These are phyloP conservation scores for Danio albolineatus DNA, from an alignment of 2,797 vertebrate species.

Conservation along the genomic window DNA sequence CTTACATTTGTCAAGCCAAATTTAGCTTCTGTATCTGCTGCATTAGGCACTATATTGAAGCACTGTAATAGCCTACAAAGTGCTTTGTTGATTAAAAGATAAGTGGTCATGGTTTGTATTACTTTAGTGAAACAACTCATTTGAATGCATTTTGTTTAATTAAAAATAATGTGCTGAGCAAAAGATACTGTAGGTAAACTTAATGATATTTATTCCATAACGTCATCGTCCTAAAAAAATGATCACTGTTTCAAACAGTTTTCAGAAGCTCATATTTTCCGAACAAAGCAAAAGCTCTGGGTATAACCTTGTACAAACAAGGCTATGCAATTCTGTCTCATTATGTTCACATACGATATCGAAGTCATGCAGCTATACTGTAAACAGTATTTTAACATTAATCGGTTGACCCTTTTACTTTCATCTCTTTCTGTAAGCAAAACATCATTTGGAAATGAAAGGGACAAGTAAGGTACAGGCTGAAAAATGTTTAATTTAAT, in stretches of 20 bases:
- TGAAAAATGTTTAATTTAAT: background rate
- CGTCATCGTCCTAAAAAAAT: no score
- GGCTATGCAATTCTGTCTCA: background rate
- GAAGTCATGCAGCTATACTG: no score
- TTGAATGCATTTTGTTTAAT: background rate
- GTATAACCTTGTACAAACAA: background rate
- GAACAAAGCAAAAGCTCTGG: background rate
- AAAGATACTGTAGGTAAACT: no score
- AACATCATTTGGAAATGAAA: background rate
- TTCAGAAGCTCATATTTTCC: background rate
- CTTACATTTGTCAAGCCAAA: conserved; percentile 32
- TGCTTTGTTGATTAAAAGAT: conserved; percentile 22
- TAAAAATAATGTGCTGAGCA: background rate
- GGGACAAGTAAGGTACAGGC: background rate
- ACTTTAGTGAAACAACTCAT: background rate
- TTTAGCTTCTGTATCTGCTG: conserved; percentile 32
- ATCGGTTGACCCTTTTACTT: background rate
- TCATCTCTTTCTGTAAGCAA: background rate
- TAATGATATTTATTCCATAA: no score
- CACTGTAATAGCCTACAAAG: conserved; percentile 26
- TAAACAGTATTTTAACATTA: background rate
- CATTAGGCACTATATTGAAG: background rate
- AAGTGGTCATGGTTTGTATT: conserved; percentile 14
- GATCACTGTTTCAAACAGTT: no score
- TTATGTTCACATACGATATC: no score